Base-by-base conservation (phyloP, 2,888 invertebrate genomes). In the Chirona hameri region DNA sequence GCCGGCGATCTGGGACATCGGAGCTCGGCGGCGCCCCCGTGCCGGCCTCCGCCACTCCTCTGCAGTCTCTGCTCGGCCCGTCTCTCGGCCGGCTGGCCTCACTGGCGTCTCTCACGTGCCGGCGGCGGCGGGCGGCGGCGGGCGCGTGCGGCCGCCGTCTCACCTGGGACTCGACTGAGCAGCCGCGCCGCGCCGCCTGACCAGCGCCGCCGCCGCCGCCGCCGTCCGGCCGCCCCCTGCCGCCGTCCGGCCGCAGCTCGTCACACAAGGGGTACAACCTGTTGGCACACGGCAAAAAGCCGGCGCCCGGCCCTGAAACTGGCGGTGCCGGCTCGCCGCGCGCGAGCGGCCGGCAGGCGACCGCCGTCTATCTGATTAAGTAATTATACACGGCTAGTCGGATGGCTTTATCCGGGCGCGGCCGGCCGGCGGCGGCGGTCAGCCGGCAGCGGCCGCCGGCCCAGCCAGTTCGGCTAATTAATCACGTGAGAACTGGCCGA, bases 361-460 rank as follows among this genome's bases (percentile, higher is more conserved):
- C 31, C 39, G 76, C 39, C 76, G 76, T 39, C 76, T 21, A 24
- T 76, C 76, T 76, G 76, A 76, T 76, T 76, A 76, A 76, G 76
- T 76, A 76, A 76, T 76, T 76, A 52, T 52, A 76, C 24, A 31
- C 39, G 76, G 46, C 46, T 9, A 18, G 76, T 24, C 24, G 46
- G 76, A 76, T 76, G 76, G 39, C 76, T 46, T 76, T 39, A 46
- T 39, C 24, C 15, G 39, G 46, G 46, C 31, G 76, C 60, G 24
- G 60, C 39, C 60, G n/a, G 60, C 21, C 60, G 9, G 72, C 31
- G 72, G 72, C 72, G 31, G 18, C 72, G 9, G 29, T 29, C 12
- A 24, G 14, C 57, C 57, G 24, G 21, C 21, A 18, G 24, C 21
- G 18, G 57, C 21, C 57, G 57, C 21, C 57, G 24, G 57, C 57